Conservation (phyloP, 2,888 invertebrate species). For the Germaria angustata region DNA sequence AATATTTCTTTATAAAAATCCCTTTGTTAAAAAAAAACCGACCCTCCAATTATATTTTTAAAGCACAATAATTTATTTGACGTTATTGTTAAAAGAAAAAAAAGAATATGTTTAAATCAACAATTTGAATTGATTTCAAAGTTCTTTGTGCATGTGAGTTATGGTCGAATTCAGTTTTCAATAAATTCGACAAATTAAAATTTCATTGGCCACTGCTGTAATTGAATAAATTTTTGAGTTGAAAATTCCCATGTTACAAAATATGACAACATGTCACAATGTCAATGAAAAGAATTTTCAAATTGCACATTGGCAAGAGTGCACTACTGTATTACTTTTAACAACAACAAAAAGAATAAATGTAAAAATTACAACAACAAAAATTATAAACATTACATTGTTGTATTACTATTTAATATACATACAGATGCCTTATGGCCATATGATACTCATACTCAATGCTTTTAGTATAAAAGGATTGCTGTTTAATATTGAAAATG, state of each 20-base stretch:
- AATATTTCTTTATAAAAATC: background rate
- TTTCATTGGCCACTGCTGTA: constrained; percentile 2
- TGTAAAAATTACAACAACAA: too few species aligned
- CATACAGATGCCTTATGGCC: too few species aligned
- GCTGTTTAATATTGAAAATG: too few species aligned
- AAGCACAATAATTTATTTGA: background rate
- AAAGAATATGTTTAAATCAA: background rate
- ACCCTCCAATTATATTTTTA: background rate
- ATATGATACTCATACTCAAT: too few species aligned
- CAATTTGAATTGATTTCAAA: background rate
- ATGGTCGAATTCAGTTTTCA: background rate
- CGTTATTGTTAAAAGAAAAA: background rate
- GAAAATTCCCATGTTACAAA: constrained; percentile 52
- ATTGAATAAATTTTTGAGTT: constrained; percentile 36
- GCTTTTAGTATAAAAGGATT: too few species aligned
- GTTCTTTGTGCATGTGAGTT: background rate
- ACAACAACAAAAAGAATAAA: background rate
- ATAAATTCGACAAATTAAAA: constrained; percentile 15
- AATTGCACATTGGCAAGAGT: constrained; percentile 32
- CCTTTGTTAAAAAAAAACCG: background rate
- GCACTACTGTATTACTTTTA: background rate
- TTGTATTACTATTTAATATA: too few species aligned
- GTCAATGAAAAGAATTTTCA: constrained; percentile 51
- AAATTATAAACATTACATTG: too few species aligned
- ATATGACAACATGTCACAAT: constrained; percentile 58